phyloP scores from a whole-genome alignment of 2,113 vertebrate species.

The Petaurus breviceps region DNA sequence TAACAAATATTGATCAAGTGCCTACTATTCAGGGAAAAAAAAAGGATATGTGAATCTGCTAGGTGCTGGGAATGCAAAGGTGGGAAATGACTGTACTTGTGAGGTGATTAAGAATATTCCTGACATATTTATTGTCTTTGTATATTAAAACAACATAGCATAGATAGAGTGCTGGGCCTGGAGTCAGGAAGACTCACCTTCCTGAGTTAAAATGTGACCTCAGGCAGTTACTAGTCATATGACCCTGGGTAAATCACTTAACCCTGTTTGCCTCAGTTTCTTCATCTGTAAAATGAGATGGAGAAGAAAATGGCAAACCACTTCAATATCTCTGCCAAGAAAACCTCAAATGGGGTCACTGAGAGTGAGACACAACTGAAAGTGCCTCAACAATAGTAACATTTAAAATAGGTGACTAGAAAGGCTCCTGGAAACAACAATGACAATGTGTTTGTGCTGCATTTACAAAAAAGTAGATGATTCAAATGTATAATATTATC shows the following conservation, averaged over 20 bases:
- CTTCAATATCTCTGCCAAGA: too few relatives aligned
- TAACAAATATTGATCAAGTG: neutral
- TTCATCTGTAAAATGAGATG: too few relatives aligned
- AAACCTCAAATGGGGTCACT: too few relatives aligned
- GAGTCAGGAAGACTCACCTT: too few relatives aligned
- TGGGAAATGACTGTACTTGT: neutral
- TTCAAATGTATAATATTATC: neutral
- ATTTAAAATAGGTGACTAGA: neutral
- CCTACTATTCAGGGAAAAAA: neutral
- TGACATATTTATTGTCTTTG: neutral
- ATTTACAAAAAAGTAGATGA: neutral
- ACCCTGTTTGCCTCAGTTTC: too few relatives aligned
- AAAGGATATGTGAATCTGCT: neutral
- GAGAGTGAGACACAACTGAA: too few relatives aligned
- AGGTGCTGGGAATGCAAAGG: neutral
- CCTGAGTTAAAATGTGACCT: too few relatives aligned
- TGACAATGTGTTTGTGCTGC: neutral
- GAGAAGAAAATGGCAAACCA: too few relatives aligned
- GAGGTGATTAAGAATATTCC: neutral
- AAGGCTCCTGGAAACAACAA: neutral
- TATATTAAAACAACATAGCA: neutral
- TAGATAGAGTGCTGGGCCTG: too few relatives aligned
- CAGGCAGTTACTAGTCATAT: too few relatives aligned
- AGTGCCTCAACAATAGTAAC: neutral
- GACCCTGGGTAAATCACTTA: too few relatives aligned